Evolutionary conservation across 2,797 vertebrate genomes (phyloP).

Genomic region (Picus viridis): DNA sequence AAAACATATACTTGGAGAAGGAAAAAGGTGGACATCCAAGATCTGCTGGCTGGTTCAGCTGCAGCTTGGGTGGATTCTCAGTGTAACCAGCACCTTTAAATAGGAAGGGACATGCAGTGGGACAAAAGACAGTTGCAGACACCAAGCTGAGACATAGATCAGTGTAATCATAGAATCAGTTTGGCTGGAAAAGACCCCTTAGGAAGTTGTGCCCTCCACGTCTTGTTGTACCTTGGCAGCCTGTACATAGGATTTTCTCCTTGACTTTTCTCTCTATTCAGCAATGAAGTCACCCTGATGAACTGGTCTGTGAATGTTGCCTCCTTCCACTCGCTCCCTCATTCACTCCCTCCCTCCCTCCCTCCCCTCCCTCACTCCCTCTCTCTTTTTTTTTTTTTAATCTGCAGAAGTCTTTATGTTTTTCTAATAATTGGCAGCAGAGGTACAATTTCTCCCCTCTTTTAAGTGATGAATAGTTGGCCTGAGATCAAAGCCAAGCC

Average conservation of each 20-base stretch:
- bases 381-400: constrained; percentile 24
- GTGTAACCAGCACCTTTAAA: not conserved
- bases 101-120: not conserved
- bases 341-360: not conserved
- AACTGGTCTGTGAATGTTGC: not conserved
- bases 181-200: too few species aligned
- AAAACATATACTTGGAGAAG: not conserved
- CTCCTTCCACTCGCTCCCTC: not conserved
- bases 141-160: not conserved
- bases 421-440: constrained; percentile 90
- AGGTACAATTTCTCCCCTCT: constrained; percentile 82
- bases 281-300: constrained; percentile 43
- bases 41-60: not conserved
- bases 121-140: not conserved
- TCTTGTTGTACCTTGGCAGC: not conserved
- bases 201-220: not conserved
- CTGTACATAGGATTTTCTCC: not conserved
- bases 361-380: not conserved
- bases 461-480: constrained; percentile 94
- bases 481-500: constrained; percentile 86
- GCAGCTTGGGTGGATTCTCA: not conserved
- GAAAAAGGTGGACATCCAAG: not conserved
- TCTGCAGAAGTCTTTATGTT: constrained; percentile 85
- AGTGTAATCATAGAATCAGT: too few species aligned
- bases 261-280: not conserved